Evolutionary conservation across 2,888 invertebrate species (phyloP), one percentile per base, ranked within the genome.

Genomic region (Sarcophaga caerulescens): DNA sequence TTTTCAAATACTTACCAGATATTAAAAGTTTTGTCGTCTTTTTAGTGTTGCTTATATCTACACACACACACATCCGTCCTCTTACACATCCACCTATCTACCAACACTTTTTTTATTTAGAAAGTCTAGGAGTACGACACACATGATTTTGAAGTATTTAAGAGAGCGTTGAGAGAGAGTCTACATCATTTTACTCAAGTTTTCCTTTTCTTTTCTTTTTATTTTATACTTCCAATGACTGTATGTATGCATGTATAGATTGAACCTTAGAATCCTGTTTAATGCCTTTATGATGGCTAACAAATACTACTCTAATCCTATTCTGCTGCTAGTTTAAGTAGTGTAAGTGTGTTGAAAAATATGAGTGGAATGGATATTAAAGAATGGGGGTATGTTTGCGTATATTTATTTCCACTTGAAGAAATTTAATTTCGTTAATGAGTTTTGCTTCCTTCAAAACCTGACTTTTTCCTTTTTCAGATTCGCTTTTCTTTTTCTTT

Each of bases 341-440:
- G 52, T 52, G 12, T 12, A 14, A 52, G 12, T 52, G 52, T 52
- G 52, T 14, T 52, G 52, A 17, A 52, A 65, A 63, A 78, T 8
- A 81, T 82, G 59, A 77, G 76, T 71, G 70, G 65, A 75, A 60
- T 71, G 45, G 25, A n/a, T 23, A 21, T 52, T 12, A 14, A 4
- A 52, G 52, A 52, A 52, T 84, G 76, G 60, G 71, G 25, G 52
- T 78, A 62, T 74, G 71, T 79, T 75, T 85, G 79, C 62, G 65
- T 74, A 81, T 84, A 74, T 84, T 74, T 86, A 81, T 86, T 84
- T 86, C 86, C 86, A 86, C 90, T 90, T 90, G 90, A 91, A 90
- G 89, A 91, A 90, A 90, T 91, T 90, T 91, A 91, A 91, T 91
- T 91, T 91, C 88, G 90, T 91, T 91, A 91, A 91, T 91, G 91